Evolutionary conservation across 1,140 invertebrate species (phyloP).

Genomic region (Uloborus diversus): DNA sequence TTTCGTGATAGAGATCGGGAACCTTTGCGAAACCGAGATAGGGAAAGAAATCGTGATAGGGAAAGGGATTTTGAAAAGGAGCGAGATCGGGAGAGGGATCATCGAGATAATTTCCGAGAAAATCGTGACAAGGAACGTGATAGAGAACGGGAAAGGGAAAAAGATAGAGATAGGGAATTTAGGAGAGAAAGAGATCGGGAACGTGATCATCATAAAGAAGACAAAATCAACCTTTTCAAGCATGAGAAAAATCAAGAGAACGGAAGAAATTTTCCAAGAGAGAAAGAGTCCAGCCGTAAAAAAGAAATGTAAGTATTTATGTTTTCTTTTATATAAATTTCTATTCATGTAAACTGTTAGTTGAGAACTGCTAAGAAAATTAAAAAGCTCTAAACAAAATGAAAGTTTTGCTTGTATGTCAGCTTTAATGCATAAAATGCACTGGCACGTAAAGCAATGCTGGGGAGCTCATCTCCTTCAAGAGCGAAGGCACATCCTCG

Average conservation of each 20-base stretch:
- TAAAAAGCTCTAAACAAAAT: too few species aligned
- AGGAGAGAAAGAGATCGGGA: slow-evolving; percentile 10
- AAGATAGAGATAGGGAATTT: slow-evolving; percentile 7
- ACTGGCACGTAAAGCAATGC: too few species aligned
- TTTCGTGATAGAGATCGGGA: background rate
- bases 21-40: background rate
- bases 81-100: slow-evolving; percentile 11
- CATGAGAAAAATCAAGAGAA: slow-evolving; percentile 23
- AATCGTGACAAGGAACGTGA: background rate
- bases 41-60: background rate
- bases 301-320: slow-evolving; percentile 42
- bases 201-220: slow-evolving; percentile 9
- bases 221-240: slow-evolving; percentile 5
- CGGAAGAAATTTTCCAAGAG: slow-evolving; percentile 25
- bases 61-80: background rate
- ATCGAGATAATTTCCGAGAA: slow-evolving; percentile 8
- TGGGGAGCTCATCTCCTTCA: too few species aligned
- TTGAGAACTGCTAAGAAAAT: too few species aligned
- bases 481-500: too few species aligned
- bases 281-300: slow-evolving; percentile 18
- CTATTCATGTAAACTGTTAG: too few species aligned
- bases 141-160: slow-evolving; percentile 47
- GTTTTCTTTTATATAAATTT: too few species aligned
- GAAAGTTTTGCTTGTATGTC: too few species aligned
- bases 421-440: too few species aligned